Base-by-base conservation (phyloP, 2,888 invertebrate species). In the Labia minor region DNA sequence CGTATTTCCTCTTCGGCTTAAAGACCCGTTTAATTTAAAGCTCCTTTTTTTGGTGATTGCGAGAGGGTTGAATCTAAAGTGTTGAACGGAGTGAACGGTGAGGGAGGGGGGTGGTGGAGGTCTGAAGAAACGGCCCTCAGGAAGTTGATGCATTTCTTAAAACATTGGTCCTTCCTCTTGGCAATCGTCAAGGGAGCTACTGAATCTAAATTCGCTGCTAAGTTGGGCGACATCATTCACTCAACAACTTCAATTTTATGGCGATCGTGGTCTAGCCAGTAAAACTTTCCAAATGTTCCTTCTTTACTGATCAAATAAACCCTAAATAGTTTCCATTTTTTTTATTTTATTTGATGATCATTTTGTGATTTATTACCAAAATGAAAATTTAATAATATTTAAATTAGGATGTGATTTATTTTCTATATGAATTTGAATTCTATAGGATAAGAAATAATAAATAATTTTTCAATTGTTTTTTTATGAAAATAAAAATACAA, bases 191-290 rank as follows among this genome's bases (percentile, higher is more conserved):
- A 49, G 49, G 49, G 49, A 49, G 49, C 16, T 14, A 49, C 49
- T 49, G 49, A 49, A 49, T 49, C 49, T 49, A 49, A 49, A 49
- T 49, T 49, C 16, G n/a, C 49, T 49, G 4, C 49, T 3, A 14
- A 49, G 49, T 49, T 49, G 14, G 33, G 49, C 49, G 49, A 49
- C 49, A 49, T 49, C 49, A 49, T 49, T 49, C 49, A 49, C 49
- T 49, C 49, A 16, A 11, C 49, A 49, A 49, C 49, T 49, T 49
- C 14, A 10, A 49, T 49, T 49, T 49, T 49, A 49, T 49, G 14
- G 49, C n/a, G n/a, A 49, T 49, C 49, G 14, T 49, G 49, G 3
- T 14, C n/a, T 49, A 16, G 49, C 16, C 49, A n/a, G 49, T 11
- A 16, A 49, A 49, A 49, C 49, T 33, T 33, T 16, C 49, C 49